A percentile compares a stretch with the other conserved stretches of the same genome.
Evolutionary conservation across 2,113 vertebrate genomes (phyloP).

Genomic region (Nyctibius bracteatus): DNA sequence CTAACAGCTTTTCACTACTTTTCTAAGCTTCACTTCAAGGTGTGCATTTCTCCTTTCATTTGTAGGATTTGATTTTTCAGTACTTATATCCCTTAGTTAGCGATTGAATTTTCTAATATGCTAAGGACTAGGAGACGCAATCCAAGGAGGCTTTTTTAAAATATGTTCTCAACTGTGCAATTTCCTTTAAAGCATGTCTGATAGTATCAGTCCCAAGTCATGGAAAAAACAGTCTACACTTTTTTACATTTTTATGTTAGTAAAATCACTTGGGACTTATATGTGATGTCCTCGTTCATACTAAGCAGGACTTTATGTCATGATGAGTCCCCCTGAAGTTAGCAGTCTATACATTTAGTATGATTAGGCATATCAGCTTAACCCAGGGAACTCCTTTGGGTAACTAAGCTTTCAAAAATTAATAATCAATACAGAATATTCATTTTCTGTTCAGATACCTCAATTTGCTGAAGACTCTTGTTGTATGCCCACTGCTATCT

Average conservation of each 20-base stretch:
- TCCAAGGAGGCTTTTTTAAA: neutral
- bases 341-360: neutral
- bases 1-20: neutral
- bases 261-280: neutral
- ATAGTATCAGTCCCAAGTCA: neutral
- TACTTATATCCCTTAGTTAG: neutral
- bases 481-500: neutral
- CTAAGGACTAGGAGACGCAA: neutral
- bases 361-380: neutral
- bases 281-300: neutral
- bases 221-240: neutral
- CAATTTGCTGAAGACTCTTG: neutral
- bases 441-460: neutral
- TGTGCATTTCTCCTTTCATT: neutral
- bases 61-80: neutral
- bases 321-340: neutral
- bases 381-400: neutral
- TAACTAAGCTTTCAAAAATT: constrained; percentile 19
- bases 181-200: constrained; percentile 32
- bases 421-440: neutral
- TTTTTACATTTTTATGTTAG: neutral
- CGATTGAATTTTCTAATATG: neutral
- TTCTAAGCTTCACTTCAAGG: neutral
- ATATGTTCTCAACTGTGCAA: neutral
- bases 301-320: neutral